These are phyloP conservation scores for Lutjanus argentimaculatus DNA, from an alignment of 2,797 vertebrate genomes.

Conservation along the genomic window DNA sequence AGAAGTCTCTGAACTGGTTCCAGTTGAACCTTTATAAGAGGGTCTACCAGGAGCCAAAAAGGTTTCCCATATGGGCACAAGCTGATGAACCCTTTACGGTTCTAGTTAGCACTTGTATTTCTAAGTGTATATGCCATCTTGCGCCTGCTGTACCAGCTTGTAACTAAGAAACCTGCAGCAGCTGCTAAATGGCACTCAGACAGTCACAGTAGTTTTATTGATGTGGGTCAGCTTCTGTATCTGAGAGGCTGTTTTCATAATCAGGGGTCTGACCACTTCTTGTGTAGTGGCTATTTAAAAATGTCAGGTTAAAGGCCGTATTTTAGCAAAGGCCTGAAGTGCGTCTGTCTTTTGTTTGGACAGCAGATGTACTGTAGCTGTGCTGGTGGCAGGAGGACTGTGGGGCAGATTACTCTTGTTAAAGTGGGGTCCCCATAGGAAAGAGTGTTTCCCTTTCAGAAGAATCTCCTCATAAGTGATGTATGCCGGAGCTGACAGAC, in stretches of 20 bases:
- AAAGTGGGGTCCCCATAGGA: constrained; percentile 45
- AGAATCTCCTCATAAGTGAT: constrained; percentile 59
- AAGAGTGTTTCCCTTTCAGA: constrained; percentile 57
- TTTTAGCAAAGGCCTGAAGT: constrained; percentile 18
- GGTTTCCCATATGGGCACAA: too few species aligned
- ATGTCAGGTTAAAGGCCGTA: constrained; percentile 28
- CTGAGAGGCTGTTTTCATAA: constrained; percentile 43
- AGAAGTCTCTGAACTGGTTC: too few species aligned
- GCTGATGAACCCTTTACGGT: too few species aligned
- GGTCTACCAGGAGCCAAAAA: too few species aligned
- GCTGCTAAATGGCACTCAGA: constrained; percentile 47
- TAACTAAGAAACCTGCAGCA: constrained; percentile 36
- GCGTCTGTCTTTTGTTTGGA: constrained; percentile 27
- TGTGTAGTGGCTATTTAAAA: constrained; percentile 46
- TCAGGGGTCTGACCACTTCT: constrained; percentile 34
- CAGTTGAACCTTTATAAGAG: too few species aligned
- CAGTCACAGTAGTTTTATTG: constrained; percentile 29
- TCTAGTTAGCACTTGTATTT: too few species aligned
- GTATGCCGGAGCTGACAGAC: constrained; percentile 55
- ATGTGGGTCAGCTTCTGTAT: constrained; percentile 51
- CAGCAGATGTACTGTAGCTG: constrained; percentile 22
- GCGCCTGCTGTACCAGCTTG: constrained; percentile 5
- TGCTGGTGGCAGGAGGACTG: constrained; percentile 13
- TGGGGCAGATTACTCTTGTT: constrained; percentile 38
- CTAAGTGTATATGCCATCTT: constrained; percentile 1